Percentiles rank a stretch among this genome's conserved stretches.
Evolutionary conservation across 2,113 vertebrate species (phyloP).

Genomic region (Alces alces): DNA sequence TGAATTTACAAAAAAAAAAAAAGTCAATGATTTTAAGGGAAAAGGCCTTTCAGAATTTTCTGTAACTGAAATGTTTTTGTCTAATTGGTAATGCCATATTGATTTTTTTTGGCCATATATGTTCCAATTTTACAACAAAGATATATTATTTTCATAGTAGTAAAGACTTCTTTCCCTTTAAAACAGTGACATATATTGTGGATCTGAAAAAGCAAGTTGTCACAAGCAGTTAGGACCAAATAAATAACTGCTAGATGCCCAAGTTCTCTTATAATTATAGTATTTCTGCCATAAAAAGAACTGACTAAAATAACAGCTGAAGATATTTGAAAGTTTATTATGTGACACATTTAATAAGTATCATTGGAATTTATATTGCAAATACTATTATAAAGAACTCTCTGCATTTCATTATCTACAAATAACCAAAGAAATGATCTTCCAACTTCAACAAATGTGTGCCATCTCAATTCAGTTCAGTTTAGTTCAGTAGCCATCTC

Average conservation of each 20-base stretch:
- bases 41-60: background rate
- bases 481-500: background rate
- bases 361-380: background rate
- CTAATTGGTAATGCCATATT: background rate
- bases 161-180: background rate
- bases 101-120: background rate
- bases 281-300: conserved; percentile 18
- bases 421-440: background rate
- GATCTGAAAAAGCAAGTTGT: background rate
- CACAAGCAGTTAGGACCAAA: background rate
- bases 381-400: background rate
- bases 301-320: background rate
- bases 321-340: background rate
- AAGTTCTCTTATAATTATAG: background rate
- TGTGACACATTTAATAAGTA: background rate
- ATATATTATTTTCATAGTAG: background rate
- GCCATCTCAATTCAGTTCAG: background rate
- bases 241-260: background rate
- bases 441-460: background rate
- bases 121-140: background rate
- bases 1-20: background rate
- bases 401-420: background rate
- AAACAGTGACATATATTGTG: background rate
- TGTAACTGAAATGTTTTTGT: background rate
- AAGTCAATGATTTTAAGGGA: background rate